These are phyloP conservation scores for Andrena dorsata DNA, from an alignment of 2,888 invertebrate species.

Conservation along the genomic window DNA sequence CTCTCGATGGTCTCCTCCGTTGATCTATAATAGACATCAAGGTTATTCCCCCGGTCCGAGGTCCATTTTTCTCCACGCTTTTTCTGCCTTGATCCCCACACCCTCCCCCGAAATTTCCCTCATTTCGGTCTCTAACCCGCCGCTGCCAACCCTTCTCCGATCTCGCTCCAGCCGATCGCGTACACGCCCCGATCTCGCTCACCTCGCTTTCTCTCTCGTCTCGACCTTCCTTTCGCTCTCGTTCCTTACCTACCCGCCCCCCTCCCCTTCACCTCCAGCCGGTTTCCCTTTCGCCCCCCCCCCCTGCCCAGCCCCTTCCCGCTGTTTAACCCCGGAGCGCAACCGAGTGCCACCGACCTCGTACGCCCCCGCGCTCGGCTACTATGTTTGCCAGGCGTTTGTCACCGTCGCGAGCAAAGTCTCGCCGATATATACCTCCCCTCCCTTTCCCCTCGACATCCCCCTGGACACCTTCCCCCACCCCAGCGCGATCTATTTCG, in stretches of 20 bases:
- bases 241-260: constrained; percentile 33
- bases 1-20: not conserved
- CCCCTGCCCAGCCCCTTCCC: constrained; percentile 2
- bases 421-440: constrained; percentile 35
- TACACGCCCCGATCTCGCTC: constrained; percentile 25
- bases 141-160: constrained; percentile 40
- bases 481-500: constrained; percentile 16
- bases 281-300: constrained; percentile 51
- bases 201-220: constrained; percentile 27
- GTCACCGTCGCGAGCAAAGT: constrained; percentile 72
- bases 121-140: constrained; percentile 39
- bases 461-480: not conserved
- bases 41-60: constrained; percentile 26
- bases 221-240: constrained; percentile 61
- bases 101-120: constrained; percentile 15
- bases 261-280: constrained; percentile 24
- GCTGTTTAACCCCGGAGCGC: constrained; percentile 51
- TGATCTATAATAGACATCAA: constrained; percentile 18
- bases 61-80: constrained; percentile 40
- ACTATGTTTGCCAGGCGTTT: constrained; percentile 68
- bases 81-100: constrained; percentile 12
- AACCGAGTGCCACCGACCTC: constrained; percentile 62
- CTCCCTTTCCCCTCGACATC: constrained; percentile 19
- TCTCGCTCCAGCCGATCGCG: constrained; percentile 41
- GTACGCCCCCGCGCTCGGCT: constrained; percentile 40